Conservation (phyloP, 2,797 vertebrate genomes). For the Crypturellus tataupa region DNA sequence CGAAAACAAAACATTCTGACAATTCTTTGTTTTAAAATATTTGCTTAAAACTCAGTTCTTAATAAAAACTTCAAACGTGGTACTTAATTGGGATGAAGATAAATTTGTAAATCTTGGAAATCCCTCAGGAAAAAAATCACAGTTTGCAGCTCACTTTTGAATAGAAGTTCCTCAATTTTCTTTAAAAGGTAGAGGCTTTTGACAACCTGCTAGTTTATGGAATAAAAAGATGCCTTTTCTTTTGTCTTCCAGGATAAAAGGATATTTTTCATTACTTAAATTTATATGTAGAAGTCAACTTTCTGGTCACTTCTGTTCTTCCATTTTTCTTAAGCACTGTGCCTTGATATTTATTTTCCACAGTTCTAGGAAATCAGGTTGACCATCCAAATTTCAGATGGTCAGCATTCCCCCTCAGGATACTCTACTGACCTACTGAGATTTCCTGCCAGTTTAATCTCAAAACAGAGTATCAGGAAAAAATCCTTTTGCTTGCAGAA, state of each 20-base stretch:
- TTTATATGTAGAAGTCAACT: neutral
- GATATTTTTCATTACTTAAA: neutral
- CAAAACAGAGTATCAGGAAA: neutral
- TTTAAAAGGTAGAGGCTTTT: conserved; percentile 11
- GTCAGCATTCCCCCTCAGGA: neutral
- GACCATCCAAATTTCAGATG: neutral
- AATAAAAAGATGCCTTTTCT: neutral
- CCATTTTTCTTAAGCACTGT: neutral
- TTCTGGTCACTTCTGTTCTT: neutral
- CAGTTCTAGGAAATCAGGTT: neutral
- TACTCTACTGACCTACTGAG: conserved; percentile 8
- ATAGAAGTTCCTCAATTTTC: neutral
- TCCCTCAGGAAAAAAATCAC: neutral
- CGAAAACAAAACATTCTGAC: neutral
- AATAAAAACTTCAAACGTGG: neutral
- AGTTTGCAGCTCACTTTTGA: neutral
- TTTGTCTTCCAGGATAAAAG: neutral
- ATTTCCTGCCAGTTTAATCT: neutral
- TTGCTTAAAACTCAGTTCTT: neutral
- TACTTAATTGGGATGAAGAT: neutral
- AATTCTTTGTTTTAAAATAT: neutral
- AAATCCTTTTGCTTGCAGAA: neutral
- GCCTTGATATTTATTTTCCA: neutral
- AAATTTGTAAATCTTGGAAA: neutral
- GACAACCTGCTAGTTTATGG: neutral